Evolutionary conservation across 2,888 invertebrate species (phyloP), one percentile per base, ranked within the genome.

Genomic region (Dynastes hyllus): DNA sequence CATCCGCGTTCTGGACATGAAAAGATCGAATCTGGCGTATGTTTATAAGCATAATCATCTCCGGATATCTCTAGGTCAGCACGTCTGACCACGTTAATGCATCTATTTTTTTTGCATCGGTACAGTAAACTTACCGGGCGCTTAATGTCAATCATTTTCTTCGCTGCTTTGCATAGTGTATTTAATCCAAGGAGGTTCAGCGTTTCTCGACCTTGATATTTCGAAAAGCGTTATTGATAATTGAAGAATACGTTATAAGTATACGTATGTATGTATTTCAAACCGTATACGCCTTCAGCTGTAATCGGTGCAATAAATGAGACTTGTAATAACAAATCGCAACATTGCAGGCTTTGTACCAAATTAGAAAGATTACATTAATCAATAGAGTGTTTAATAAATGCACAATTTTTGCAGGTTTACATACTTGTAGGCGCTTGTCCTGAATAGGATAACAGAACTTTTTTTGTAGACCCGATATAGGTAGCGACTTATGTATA

Each of bases 141-240:
- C 40, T 75, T 61, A 75, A 75, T 75, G 73, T 75, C 73, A 75
- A 61, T 75, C 73, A 75, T 22, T 51, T 32, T 51, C 69, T 51
- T 69, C 69, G 3, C 61, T 61, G 61, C 27, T 22, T 61, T 45
- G 13, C 45, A 13, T 13, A 50, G 51, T 29, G 61, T 45, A 75
- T 75, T 61, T 45, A 61, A 61, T 75, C 32, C 45, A 75, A 40
- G 61, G 45, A 61, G 61, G 45, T 75, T 75, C 61, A 40, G n/a
- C 11, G 61, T 40, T 58, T 37, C 40, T 58, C 61, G 73, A n/a
- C 73, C 73, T 75, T 75, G 73, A 45, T 75, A 75, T 75, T 75
- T 75, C 58, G 45, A 63, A 61, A 75, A 61, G 45, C 61, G 61
- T 45, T 75, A 27, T 22, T 61, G 16, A 45, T 75, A 75, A 75